Conservation (phyloP, 2,888 invertebrate genomes). For the Dioctria rufipes region DNA sequence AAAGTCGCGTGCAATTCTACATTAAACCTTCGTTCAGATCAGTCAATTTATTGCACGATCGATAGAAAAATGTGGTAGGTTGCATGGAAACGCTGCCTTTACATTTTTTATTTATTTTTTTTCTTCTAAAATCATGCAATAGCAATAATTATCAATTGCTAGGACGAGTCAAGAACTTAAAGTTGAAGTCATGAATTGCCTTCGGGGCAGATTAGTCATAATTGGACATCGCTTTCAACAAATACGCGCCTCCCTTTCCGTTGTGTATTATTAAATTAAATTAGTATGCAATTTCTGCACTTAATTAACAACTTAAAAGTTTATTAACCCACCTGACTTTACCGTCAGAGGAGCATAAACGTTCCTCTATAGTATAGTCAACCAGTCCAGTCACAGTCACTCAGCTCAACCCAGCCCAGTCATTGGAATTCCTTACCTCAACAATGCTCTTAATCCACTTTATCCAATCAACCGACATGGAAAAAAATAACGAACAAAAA, state of each 20-base stretch:
- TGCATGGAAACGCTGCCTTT: no score
- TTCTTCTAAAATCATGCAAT: neutral
- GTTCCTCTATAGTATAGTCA: no score
- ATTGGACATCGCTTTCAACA: constrained; percentile 22
- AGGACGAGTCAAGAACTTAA: no score
- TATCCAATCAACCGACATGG: constrained; percentile 27
- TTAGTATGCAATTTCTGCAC: constrained; percentile 26
- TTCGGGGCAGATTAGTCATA: constrained; percentile 28
- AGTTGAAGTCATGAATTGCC: neutral
- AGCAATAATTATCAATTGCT: constrained; percentile 25
- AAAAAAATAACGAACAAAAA: constrained; percentile 1
- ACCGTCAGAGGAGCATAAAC: no score
- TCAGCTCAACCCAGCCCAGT: neutral
- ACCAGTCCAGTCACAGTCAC: neutral
- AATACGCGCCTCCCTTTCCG: neutral
- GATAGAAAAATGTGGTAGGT: no score
- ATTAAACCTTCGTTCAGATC: no score
- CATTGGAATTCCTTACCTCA: constrained; percentile 5
- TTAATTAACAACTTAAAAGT: constrained; percentile 37
- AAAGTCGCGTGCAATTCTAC: no score
- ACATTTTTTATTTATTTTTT: no score
- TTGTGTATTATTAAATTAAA: constrained; percentile 28
- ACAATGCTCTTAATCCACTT: constrained; percentile 37
- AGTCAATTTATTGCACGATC: no score
- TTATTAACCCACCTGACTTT: constrained; percentile 30